These are phyloP conservation scores for Aphodius granarius DNA, from an alignment of 2,888 invertebrate species.

Conservation along the genomic window DNA sequence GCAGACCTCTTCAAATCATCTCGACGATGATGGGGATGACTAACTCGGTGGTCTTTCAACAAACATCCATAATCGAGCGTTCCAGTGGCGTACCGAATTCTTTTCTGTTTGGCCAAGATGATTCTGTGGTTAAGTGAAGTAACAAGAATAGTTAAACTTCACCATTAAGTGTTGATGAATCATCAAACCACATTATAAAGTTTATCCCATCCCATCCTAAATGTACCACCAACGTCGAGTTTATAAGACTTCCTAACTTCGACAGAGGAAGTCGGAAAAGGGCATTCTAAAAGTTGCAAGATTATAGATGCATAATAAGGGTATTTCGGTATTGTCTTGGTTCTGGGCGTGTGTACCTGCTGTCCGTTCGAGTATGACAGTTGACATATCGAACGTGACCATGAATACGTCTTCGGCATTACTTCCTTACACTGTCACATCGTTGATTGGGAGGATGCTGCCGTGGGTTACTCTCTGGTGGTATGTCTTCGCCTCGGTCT, in stretches of 20 bases:
- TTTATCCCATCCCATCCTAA: neutral
- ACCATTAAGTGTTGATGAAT: too few species aligned
- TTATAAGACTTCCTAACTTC: neutral
- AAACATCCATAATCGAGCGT: neutral
- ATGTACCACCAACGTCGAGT: neutral
- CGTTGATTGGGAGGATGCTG: conserved; percentile 35
- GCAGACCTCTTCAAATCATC: neutral
- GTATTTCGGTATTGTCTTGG: neutral
- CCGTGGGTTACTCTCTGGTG: conserved; percentile 18
- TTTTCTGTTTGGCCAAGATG: neutral
- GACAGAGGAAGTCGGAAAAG: neutral
- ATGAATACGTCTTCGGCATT: conserved; percentile 44
- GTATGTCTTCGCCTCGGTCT: conserved; percentile 5
- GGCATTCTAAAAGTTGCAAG: neutral
- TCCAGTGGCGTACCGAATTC: neutral
- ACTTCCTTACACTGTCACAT: conserved; percentile 34
- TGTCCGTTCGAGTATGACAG: conserved; percentile 17
- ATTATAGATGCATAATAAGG: neutral
- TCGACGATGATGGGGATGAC: neutral
- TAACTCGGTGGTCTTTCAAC: neutral
- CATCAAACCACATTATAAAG: too few species aligned
- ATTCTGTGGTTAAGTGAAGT: neutral
- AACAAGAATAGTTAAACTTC: too few species aligned
- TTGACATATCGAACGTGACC: conserved; percentile 44
- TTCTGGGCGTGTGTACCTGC: conserved; percentile 17